Evolutionary conservation across 2,113 vertebrate genomes (phyloP), one percentile per base, ranked within the genome.

Genomic region (Marcusenius ussheri): DNA sequence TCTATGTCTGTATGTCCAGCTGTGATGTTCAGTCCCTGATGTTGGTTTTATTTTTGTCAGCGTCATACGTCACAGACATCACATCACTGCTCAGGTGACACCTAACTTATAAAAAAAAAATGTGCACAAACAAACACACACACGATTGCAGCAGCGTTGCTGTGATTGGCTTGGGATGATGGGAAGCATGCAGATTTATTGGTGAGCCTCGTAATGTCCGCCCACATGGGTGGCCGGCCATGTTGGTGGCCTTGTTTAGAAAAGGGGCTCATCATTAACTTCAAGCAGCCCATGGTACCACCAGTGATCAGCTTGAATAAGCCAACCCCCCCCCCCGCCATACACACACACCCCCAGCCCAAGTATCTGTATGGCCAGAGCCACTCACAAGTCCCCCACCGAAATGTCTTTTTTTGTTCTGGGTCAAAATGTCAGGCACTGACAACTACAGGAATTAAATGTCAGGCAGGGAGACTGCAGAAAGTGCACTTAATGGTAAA

Each of bases 391-490:
- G 6, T n/a, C 13, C 49, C 49, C 49, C 15, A 2, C 31, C 8
- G 4, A 31, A 51, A 19, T 39, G 31, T 51, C 7, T 35, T 87
- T 87, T 53, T 87, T 87, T 51, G 24, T 31, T 53, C 24, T 53
- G 45, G 45, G 83, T 84, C 83, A 35, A n/a, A 84, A 84, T 84
- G 83, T 84, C 83, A 84, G 83, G 5, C 83, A 47, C 39, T 47
- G 45, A 84, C 83, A 84, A 47, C 83, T 84, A 24, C 45, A 49
- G 83, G 24, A 84, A 84, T 45, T 53, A 88, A 58, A 88, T 58
- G 74, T 89, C 45, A 85, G 51, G 39, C 77, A 84, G 42, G 88
- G 77, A 49, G 83, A 77, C 3, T 3, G 24, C 83, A 83, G 62
- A 89, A 49, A 87, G 53, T 62, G 47, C 31, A 56, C 31, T 50